Percentiles rank a stretch among this genome's conserved stretches.
These are phyloP conservation scores for Phyto melanocephala DNA, from an alignment of 2,888 invertebrate species.

Conservation along the genomic window DNA sequence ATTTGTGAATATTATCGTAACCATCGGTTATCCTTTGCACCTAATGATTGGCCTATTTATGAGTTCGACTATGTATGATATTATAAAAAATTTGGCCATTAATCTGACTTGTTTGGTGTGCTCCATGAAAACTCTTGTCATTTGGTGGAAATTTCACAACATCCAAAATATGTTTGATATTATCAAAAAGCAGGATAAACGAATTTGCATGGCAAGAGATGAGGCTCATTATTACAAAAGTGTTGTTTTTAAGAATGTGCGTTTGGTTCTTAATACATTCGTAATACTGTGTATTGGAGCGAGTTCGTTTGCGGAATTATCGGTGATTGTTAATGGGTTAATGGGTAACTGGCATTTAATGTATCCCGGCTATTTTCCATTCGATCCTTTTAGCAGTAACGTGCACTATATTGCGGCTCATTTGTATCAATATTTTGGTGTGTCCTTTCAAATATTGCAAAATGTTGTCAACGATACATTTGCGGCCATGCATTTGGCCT, in stretches of 20 bases:
- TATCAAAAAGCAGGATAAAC: slow-evolving; percentile 44
- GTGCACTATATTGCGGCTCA: slow-evolving; percentile 47
- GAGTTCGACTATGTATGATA: slow-evolving; percentile 41
- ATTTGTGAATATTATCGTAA: slow-evolving; percentile 47
- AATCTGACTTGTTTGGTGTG: slow-evolving; percentile 51
- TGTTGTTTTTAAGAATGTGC: background rate
- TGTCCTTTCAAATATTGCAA: slow-evolving; percentile 53
- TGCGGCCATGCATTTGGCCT: slow-evolving; percentile 53
- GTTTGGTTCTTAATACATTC: slow-evolving; percentile 7
- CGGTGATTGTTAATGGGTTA: slow-evolving; percentile 45
- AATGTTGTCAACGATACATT: slow-evolving; percentile 63
- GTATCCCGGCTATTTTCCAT: slow-evolving; percentile 66
- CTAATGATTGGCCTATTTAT: slow-evolving; percentile 61
- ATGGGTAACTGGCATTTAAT: slow-evolving; percentile 55
- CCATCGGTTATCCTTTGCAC: slow-evolving; percentile 62
- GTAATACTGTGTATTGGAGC: background rate
- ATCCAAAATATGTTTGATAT: slow-evolving; percentile 50
- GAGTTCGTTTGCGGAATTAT: background rate
- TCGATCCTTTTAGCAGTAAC: slow-evolving; percentile 34
- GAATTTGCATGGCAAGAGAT: background rate
- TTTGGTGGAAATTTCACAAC: slow-evolving; percentile 59
- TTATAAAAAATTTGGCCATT: slow-evolving; percentile 61
- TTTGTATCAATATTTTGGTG: slow-evolving; percentile 61
- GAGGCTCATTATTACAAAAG: slow-evolving; percentile 38
- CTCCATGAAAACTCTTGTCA: slow-evolving; percentile 50